phyloP scores from a whole-genome alignment of 2,113 vertebrate species.

The Nipponia nippon region DNA sequence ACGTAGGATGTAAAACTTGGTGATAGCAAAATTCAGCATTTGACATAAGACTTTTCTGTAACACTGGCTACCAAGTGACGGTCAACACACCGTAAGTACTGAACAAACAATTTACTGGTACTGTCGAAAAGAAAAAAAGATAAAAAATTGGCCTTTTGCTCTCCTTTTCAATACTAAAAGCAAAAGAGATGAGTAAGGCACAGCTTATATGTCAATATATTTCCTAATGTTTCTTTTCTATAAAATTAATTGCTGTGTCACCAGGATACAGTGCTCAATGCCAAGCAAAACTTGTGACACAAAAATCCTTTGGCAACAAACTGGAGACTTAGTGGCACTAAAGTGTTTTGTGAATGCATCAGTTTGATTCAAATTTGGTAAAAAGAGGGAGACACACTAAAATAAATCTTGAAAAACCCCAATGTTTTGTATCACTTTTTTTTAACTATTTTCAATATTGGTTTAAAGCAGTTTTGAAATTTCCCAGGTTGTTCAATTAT shows the following conservation, averaged over 20 bases:
- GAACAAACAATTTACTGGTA: not conserved
- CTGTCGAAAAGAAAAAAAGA: not conserved
- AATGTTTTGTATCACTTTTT: not conserved
- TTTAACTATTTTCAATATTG: not conserved
- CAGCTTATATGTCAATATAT: not conserved
- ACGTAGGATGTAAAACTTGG: not conserved
- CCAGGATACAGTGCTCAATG: not conserved
- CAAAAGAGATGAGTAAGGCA: not conserved
- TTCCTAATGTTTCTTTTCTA: not conserved
- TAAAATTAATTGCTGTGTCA: not conserved
- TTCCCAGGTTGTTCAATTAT: not conserved
- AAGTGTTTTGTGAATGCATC: not conserved
- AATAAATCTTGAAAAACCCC: not conserved
- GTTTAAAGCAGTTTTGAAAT: not conserved
- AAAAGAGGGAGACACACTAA: not conserved
- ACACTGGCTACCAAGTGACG: not conserved
- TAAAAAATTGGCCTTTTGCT: not conserved
- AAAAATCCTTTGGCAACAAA: not conserved
- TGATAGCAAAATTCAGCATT: not conserved
- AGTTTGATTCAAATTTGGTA: not conserved
- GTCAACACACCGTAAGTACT: accelerated
- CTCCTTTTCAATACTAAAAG: not conserved
- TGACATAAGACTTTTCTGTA: not conserved
- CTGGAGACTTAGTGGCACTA: not conserved
- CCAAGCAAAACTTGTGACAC: not conserved